Conservation (phyloP, 2,888 invertebrate genomes). For the Tiliacea aurago region DNA sequence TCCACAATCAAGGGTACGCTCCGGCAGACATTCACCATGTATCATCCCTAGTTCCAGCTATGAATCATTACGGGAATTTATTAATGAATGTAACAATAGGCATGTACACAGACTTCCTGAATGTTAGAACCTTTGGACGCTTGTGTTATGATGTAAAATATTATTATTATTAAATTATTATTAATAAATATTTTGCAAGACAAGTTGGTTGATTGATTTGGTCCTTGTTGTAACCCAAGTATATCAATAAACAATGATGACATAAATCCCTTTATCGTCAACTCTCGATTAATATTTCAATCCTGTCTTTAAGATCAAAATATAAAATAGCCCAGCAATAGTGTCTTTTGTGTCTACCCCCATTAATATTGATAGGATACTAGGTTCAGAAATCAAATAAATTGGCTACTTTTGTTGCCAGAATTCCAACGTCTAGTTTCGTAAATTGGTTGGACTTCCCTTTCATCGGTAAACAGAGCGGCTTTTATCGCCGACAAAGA, state of each 20-base stretch:
- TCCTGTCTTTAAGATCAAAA: constrained; percentile 27
- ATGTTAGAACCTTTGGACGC: constrained; percentile 1
- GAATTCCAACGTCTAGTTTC: constrained; percentile 68
- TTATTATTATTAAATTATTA: too few relatives aligned
- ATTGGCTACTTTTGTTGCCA: constrained; percentile 66
- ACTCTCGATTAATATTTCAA: constrained; percentile 33
- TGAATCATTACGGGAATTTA: constrained; percentile 70
- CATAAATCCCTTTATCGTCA: constrained; percentile 25
- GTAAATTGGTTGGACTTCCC: constrained; percentile 74
- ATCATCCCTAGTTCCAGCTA: constrained; percentile 68
- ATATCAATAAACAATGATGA: constrained; percentile 34
- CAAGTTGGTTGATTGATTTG: constrained; percentile 4
- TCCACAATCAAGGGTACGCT: constrained; percentile 76
- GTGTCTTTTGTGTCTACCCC: constrained; percentile 27
- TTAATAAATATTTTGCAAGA: constrained; percentile 17
- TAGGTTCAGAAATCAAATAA: constrained; percentile 60
- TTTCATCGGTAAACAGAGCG: constrained; percentile 75
- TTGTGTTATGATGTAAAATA: too few relatives aligned
- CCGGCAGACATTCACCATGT: constrained; percentile 71
- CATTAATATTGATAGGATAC: constrained; percentile 58
- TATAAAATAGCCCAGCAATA: constrained; percentile 34
- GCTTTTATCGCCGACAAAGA: constrained; percentile 74
- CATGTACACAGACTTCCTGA: neutral
- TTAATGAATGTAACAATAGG: constrained; percentile 50
- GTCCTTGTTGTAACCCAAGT: neutral